phyloP scores from a whole-genome alignment of 2,888 invertebrate genomes.

The Tipula confusa region DNA sequence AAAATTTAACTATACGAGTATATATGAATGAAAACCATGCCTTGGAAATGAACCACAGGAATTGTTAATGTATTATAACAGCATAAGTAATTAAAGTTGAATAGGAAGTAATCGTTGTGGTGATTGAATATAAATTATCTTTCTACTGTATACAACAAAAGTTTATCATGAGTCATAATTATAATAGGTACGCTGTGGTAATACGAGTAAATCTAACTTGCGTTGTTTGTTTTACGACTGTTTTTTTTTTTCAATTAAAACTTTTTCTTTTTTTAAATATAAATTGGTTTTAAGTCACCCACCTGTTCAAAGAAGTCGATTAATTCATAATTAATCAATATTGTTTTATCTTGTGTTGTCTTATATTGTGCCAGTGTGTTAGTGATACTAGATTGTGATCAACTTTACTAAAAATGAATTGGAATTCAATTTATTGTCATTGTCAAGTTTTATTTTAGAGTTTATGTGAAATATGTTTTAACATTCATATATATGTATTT shows the following conservation, averaged over 20 bases:
- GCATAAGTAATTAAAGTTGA: constrained; percentile 4
- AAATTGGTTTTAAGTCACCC: neutral
- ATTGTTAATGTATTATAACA: neutral
- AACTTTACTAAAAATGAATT: too few species aligned
- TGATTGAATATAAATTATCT: constrained; percentile 25
- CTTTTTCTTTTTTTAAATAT: neutral
- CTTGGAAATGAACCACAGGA: neutral
- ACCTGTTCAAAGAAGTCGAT: neutral
- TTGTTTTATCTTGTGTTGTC: neutral
- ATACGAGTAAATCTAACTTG: neutral
- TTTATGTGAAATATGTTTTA: too few species aligned
- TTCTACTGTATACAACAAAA: neutral
- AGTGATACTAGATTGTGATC: too few species aligned
- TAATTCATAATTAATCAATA: constrained; percentile 3
- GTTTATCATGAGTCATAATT: neutral
- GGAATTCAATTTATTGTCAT: too few species aligned
- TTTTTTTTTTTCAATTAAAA: neutral
- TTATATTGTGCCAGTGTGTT: neutral
- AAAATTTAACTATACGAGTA: too few species aligned
- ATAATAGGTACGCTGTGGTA: neutral
- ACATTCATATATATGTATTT: too few species aligned
- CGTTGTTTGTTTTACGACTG: neutral
- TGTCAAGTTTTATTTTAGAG: too few species aligned
- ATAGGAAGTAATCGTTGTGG: constrained; percentile 12
- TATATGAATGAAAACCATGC: neutral